Conservation (phyloP, 2,113 vertebrate species). For the Larimichthys crocea region DNA sequence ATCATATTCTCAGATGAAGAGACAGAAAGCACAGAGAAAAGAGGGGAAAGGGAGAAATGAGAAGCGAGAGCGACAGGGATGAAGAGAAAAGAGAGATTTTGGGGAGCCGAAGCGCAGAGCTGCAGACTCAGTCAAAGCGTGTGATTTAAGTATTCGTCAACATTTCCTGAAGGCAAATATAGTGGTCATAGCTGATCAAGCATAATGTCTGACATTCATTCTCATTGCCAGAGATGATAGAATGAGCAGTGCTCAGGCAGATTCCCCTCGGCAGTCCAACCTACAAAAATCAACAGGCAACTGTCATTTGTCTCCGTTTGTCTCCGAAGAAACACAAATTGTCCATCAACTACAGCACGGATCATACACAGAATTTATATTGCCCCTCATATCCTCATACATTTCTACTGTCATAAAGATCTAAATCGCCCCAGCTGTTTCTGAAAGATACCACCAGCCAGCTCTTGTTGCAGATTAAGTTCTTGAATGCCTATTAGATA, state of each 20-base stretch:
- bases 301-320: constrained; percentile 63
- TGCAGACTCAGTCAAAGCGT: constrained; percentile 75
- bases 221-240: constrained; percentile 78
- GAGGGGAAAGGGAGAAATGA: constrained; percentile 39
- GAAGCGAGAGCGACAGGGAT: constrained; percentile 44
- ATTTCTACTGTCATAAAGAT: constrained; percentile 60
- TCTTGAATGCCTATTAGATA: constrained; percentile 45
- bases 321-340: constrained; percentile 57
- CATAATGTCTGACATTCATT: constrained; percentile 80
- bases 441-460: constrained; percentile 29
- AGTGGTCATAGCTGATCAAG: constrained; percentile 82
- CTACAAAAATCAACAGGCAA: constrained; percentile 65
- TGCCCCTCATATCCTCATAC: constrained; percentile 43
- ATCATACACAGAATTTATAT: constrained; percentile 48
- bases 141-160: constrained; percentile 78
- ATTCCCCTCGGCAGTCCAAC: constrained; percentile 49
- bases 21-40: constrained; percentile 55
- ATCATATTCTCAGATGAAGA: constrained; percentile 85
- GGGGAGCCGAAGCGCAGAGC: constrained; percentile 62
- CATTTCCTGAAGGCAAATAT: constrained; percentile 73
- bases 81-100: constrained; percentile 62
- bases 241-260: constrained; percentile 63
- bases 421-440: constrained; percentile 53
- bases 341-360: constrained; percentile 52
- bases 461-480: constrained; percentile 33